A percentile compares a stretch with the other conserved stretches of the same genome.
Evolutionary conservation across 2,797 vertebrate species (phyloP).

Genomic region (Phoeniculus purpureus): DNA sequence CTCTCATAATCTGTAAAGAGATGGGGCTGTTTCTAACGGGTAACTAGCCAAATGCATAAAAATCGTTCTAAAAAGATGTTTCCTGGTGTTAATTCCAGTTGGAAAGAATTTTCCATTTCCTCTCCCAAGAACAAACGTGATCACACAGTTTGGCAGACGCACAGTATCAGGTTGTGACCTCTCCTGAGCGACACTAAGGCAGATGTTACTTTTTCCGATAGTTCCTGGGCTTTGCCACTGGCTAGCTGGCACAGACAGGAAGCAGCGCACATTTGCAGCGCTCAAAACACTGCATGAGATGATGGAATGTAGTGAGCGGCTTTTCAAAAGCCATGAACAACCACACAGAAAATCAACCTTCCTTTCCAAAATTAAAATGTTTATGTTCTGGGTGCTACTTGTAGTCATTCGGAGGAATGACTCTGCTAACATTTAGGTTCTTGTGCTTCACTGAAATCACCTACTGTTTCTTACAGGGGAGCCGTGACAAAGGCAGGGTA

Average conservation of each 20-base stretch:
- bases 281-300: neutral
- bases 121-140: slow-evolving; percentile 19
- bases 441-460: slow-evolving; percentile 35
- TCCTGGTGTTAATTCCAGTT: slow-evolving; percentile 40
- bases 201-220: slow-evolving; percentile 34
- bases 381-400: slow-evolving; percentile 38
- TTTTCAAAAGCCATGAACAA: slow-evolving; percentile 33
- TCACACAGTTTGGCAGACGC: slow-evolving; percentile 36
- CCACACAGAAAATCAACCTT: neutral
- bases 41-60: neutral
- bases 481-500: slow-evolving; percentile 43
- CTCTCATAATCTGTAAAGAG: neutral
- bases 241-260: slow-evolving; percentile 28
- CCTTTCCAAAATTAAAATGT: slow-evolving; percentile 46
- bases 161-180: slow-evolving; percentile 54
- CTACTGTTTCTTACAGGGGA: slow-evolving; percentile 40
- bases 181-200: neutral
- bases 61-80: slow-evolving; percentile 19
- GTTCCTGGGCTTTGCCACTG: neutral
- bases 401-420: slow-evolving; percentile 11
- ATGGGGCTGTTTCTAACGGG: neutral
- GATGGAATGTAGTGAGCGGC: neutral
- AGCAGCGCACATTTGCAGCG: neutral
- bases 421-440: slow-evolving; percentile 44
- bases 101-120: slow-evolving; percentile 59